A percentile compares a stretch with the other conserved stretches of the same genome.
phyloP scores from a whole-genome alignment of 2,888 invertebrate species.

The Heliconius erato region DNA sequence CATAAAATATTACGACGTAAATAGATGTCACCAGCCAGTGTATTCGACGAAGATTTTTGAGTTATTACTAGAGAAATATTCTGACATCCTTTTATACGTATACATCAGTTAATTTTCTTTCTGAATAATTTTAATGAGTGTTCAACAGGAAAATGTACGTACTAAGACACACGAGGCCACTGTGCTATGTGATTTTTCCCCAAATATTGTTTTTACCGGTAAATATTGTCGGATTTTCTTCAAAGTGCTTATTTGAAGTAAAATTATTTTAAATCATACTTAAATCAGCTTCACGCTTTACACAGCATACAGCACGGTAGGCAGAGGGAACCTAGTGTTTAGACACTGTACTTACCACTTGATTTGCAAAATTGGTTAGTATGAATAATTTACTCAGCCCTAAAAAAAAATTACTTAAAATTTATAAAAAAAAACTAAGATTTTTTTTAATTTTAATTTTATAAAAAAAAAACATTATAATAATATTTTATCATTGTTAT shows the following conservation, averaged over 20 bases:
- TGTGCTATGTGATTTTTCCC: neutral
- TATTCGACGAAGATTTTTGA: conserved; percentile 16
- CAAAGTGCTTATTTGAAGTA: too few relatives aligned
- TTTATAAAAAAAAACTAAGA: neutral
- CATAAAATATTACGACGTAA: neutral
- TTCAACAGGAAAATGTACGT: conserved; percentile 7
- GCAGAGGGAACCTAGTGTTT: too few relatives aligned
- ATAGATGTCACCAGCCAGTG: neutral
- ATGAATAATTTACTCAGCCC: neutral
- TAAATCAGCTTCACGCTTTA: too few relatives aligned
- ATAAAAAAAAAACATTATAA: too few relatives aligned
- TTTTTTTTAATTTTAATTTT: too few relatives aligned
- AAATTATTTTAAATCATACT: too few relatives aligned
- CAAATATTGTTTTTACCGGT: neutral
- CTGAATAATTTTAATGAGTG: conserved; percentile 23
- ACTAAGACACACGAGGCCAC: neutral
- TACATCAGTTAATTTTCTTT: conserved; percentile 19
- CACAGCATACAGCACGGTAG: too few relatives aligned
- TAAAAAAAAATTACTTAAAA: neutral
- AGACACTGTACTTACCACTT: too few relatives aligned
- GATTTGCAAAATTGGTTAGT: too few relatives aligned
- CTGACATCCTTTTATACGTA: conserved; percentile 18
- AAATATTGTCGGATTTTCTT: neutral
- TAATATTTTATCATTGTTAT: too few relatives aligned
- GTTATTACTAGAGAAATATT: conserved; percentile 12